These are phyloP conservation scores for Drosophila niveifrons DNA, from an alignment of 2,888 invertebrate species.

Conservation along the genomic window DNA sequence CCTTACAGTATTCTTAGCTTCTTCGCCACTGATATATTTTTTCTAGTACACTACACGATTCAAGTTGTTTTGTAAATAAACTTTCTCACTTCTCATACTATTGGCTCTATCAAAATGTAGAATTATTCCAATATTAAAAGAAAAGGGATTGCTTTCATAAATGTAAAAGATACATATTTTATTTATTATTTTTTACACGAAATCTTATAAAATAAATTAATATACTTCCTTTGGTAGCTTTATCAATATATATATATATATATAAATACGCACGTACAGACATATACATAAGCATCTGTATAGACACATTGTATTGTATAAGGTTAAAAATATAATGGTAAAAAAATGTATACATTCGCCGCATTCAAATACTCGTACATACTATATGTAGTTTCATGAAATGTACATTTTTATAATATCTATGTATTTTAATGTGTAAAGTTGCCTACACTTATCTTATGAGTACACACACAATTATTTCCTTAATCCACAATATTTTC, in stretches of 20 bases:
- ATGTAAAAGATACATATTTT: constrained; percentile 66
- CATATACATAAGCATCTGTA: constrained; percentile 58
- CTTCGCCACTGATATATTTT: too few species aligned
- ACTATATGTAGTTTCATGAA: constrained; percentile 58
- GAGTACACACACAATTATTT: constrained; percentile 43
- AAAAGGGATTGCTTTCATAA: constrained; percentile 31
- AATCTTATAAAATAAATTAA: constrained; percentile 80
- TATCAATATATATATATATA: constrained; percentile 66
- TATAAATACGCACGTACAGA: constrained; percentile 77
- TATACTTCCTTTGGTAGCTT: constrained; percentile 75
- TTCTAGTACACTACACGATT: too few species aligned
- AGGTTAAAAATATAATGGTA: constrained; percentile 74
- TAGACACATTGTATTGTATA: constrained; percentile 63
- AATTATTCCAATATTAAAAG: background rate
- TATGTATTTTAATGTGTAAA: constrained; percentile 58
- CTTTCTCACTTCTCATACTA: background rate
- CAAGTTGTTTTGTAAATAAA: too few species aligned
- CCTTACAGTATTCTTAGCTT: too few species aligned
- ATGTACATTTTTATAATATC: constrained; percentile 68
- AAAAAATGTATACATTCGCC: constrained; percentile 68
- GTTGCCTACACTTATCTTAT: constrained; percentile 40
- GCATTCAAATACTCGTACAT: constrained; percentile 51
- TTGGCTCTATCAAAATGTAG: background rate
- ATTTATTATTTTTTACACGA: constrained; percentile 71
- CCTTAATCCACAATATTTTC: constrained; percentile 71